Percentiles rank a stretch among this genome's conserved stretches.
Conservation (phyloP, 2,797 vertebrate species). For the Sus cebifrons region DNA sequence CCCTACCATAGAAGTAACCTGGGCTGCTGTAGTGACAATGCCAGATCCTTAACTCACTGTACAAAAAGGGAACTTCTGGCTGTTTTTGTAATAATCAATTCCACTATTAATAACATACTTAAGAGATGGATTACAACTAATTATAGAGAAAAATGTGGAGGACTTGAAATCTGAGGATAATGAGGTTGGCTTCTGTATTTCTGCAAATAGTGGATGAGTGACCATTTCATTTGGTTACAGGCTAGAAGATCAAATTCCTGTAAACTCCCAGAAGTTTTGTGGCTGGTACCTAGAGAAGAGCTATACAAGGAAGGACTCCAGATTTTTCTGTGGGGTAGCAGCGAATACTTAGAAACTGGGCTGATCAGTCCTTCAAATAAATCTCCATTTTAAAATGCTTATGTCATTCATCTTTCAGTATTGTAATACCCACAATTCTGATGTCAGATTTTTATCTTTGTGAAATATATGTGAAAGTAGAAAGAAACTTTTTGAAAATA, state of each 20-base stretch:
- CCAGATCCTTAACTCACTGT: too few relatives aligned
- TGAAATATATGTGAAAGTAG: slow-evolving; percentile 42
- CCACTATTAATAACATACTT: slow-evolving; percentile 33
- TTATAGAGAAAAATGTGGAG: neutral
- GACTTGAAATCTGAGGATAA: slow-evolving; percentile 8
- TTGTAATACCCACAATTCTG: neutral
- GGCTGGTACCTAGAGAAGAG: neutral
- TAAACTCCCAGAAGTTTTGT: neutral
- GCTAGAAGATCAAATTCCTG: slow-evolving; percentile 20
- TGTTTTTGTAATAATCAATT: slow-evolving; percentile 49
- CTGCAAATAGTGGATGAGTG: neutral
- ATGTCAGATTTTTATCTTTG: slow-evolving; percentile 50
- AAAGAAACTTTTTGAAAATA: slow-evolving; percentile 47
- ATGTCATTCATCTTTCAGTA: neutral
- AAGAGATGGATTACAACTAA: slow-evolving; percentile 42
- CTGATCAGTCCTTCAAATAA: neutral
- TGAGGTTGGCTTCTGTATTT: neutral
- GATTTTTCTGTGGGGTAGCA: neutral
- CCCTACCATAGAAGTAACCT: too few relatives aligned
- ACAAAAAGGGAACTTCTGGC: too few relatives aligned
- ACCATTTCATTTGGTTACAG: neutral
- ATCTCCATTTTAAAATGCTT: slow-evolving; percentile 7
- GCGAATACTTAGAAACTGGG: neutral
- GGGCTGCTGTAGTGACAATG: too few relatives aligned
- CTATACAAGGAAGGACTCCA: neutral